Base-by-base conservation (phyloP, 2,888 invertebrate genomes). In the Endomychus coccineus region DNA sequence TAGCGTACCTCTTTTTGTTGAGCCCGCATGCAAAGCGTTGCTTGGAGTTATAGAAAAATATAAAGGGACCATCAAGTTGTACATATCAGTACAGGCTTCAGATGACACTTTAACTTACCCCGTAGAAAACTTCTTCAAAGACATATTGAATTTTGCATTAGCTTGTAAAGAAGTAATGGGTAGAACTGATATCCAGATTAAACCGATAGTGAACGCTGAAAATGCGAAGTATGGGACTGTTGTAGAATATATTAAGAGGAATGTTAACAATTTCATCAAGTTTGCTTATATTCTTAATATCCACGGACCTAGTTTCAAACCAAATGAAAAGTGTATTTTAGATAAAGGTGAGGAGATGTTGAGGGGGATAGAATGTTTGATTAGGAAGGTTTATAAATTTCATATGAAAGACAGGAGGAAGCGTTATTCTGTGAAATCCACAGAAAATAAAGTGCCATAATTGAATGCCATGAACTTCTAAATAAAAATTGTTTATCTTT, bases 51-150 rank as follows among this genome's bases (percentile, higher is more conserved):
- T 39, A 2, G 30, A 39, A 15, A 24, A 30, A 19, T n/a, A 34
- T 12, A 23, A 16, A 6, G 25, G 10, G 25, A 28, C 17, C 6
- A 27, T 39, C 3, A 30, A 30, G 10, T 22, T 39, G 12, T 39
- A 30, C 27, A 39, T 39, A 17, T 39, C 39, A 2, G 9, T 39
- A 7, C 34, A 35, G 30, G 30, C 39, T 4, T 24, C 34, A 11
- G 39, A 39, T n/a, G 30, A 27, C 10, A n/a, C 39, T 1, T 14
- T 39, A 11, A 35, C 34, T n/a, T 39, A 39, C 28, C 39, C 39
- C 4, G n/a, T 39, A 4, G 31, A 35, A 11, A 13, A 34, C 30
- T 39, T 27, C 30, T 39, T 35, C 30, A 28, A 32, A 13, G 34
- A 39, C 4, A 27, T 39, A 2, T 34, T 22, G 13, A 25, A 29